Conservation (phyloP, 2,113 vertebrate species). For the Asarcornis scutulata region DNA sequence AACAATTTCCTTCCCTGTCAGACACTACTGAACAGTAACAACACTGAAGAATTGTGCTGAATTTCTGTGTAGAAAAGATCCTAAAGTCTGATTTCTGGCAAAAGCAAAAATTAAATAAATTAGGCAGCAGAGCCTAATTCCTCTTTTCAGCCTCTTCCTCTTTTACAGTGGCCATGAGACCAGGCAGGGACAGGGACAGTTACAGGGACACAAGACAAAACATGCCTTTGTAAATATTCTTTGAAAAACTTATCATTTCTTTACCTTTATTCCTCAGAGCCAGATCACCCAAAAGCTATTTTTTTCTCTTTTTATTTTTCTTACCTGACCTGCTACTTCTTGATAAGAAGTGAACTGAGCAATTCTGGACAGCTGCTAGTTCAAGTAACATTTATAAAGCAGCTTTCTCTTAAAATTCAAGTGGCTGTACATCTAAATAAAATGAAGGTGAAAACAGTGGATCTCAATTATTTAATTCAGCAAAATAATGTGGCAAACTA, state of each 20-base stretch:
- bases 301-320: accelerated
- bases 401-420: neutral
- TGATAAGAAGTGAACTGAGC: neutral
- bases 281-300: neutral
- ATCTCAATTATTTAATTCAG: neutral
- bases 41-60: neutral
- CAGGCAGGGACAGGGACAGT: too few species aligned
- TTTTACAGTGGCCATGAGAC: neutral
- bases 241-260: neutral
- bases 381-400: neutral
- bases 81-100: neutral
- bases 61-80: neutral
- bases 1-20: neutral
- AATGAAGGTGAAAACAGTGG: neutral
- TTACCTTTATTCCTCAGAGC: neutral
- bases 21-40: neutral
- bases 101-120: neutral
- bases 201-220: neutral
- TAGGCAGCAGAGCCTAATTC: neutral
- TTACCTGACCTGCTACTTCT: neutral
- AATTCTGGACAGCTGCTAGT: neutral
- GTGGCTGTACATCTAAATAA: neutral
- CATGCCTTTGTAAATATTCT: neutral
- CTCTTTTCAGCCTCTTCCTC: neutral
- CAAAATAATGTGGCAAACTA: neutral